Evolutionary conservation across 2,797 vertebrate genomes (phyloP).

Genomic region (Ptychobarbus kaznakovi): DNA sequence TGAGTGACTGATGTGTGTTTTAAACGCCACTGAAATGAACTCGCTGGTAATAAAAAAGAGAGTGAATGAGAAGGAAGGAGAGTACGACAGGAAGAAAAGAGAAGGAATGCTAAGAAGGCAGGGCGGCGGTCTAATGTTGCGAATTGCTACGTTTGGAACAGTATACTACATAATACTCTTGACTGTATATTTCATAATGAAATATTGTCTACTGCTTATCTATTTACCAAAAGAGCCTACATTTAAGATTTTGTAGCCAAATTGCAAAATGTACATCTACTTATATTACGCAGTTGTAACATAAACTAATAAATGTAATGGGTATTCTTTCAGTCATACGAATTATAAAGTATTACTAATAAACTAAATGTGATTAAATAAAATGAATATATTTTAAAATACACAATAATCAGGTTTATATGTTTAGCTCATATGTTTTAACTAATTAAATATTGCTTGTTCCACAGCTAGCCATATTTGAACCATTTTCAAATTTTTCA

Average conservation of each 20-base stretch:
- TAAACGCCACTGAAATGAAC: constrained; percentile 69
- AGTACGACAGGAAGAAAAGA: constrained; percentile 4
- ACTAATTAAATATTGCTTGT: background rate
- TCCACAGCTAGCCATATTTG: background rate
- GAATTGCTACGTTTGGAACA: background rate
- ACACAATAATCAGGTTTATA: no score
- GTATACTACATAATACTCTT: background rate
- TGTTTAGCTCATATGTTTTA: background rate
- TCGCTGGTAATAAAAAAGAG: constrained; percentile 65
- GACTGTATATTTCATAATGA: background rate
- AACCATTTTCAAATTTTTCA: background rate
- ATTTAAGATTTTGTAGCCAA: no score
- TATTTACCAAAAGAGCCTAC: background rate
- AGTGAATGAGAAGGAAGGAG: constrained; percentile 34
- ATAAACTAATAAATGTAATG: no score
- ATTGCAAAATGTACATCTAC: no score
- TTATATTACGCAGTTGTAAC: no score
- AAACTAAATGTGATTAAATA: background rate
- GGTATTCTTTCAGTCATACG: no score
- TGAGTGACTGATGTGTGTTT: constrained; percentile 78
- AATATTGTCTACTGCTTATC: background rate
- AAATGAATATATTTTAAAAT: background rate
- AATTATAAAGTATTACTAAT: background rate
- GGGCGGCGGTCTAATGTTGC: background rate
- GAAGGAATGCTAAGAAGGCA: constrained; percentile 49